Evolutionary conservation across 2,888 invertebrate genomes (phyloP), one percentile per base, ranked within the genome.

Genomic region (Abrostola triplasia): DNA sequence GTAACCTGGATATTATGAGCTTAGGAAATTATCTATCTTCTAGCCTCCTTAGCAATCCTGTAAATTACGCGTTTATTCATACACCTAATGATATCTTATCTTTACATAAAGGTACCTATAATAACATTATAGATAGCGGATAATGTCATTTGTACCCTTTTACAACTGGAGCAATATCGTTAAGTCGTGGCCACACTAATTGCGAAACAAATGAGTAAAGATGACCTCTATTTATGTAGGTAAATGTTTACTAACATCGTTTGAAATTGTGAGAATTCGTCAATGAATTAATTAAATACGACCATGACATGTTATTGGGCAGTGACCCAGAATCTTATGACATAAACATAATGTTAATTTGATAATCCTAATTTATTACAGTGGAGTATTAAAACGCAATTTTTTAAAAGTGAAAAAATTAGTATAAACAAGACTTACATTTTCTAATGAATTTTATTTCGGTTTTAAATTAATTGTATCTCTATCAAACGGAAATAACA

Each of bases 231-330:
- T 59, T 2, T 36, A 38, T 0, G 47, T 37, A 5, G 36, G 48
- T 38, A 54, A 64, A 67, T 61, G 50, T 75, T 71, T 67, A 70
- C 51, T 57, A 70, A 60, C 49, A 62, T 54, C 35, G 40, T 42
- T 42, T 42, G 47, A 12, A 10, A 48, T 35, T 67, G 63, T 63
- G 62, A 66, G 61, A 67, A 70, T 56, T 64, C 36, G 57, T 71
- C 70, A 76, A 67, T 70, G 73, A 73, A 65, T 76, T 71, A 63
- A 71, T 76, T 38, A 58, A 57, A 47, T 61, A 44, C 56, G 62
- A 38, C 76, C 76, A 6, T 75, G 75, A 76, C 64, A 64, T 54
- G 60, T 40, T 61, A 60, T 51, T 54, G 47, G 51, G 55, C 9
- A 44, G 9, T 47, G 56, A 56, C 60, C 64, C 51, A 73, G 58